These are phyloP conservation scores for Channallabes apus DNA, from an alignment of 2,797 vertebrate species.

Conservation along the genomic window DNA sequence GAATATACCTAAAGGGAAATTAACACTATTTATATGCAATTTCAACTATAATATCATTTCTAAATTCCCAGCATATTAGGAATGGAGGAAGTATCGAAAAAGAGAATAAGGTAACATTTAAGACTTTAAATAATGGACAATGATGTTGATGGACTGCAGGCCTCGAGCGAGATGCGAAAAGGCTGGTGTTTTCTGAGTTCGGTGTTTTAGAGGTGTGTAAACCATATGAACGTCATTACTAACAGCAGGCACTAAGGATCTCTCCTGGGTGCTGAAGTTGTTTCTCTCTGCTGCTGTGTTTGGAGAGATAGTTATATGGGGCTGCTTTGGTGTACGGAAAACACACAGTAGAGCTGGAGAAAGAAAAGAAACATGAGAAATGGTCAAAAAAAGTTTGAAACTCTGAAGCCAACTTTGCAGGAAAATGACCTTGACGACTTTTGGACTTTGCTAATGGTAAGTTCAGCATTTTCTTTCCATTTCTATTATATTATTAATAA, in stretches of 20 bases:
- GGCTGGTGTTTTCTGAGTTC: conserved; percentile 15
- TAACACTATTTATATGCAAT: background rate
- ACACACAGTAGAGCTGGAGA: background rate
- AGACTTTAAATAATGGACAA: background rate
- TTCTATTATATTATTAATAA: background rate
- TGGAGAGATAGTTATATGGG: conserved; percentile 17
- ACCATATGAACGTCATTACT: conserved; percentile 53
- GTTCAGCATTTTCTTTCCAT: background rate
- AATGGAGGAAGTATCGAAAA: background rate
- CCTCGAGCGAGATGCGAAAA: background rate
- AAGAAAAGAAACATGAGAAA: background rate
- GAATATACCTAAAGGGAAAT: conserved; percentile 27
- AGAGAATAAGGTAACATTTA: conserved; percentile 5
- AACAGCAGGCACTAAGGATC: conserved; percentile 68
- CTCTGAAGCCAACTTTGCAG: background rate
- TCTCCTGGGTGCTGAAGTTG: conserved; percentile 82
- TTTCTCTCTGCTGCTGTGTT: conserved; percentile 51
- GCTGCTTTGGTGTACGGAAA: background rate
- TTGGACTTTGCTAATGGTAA: conserved; percentile 7
- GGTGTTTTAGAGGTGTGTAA: conserved; percentile 14
- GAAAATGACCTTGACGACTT: background rate
- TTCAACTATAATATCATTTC: background rate
- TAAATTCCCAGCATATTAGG: background rate
- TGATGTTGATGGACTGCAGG: background rate
- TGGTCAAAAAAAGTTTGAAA: background rate